Evolutionary conservation across 2,888 invertebrate genomes (phyloP), one percentile per base, ranked within the genome.

Genomic region (Flexamia atlantica): DNA sequence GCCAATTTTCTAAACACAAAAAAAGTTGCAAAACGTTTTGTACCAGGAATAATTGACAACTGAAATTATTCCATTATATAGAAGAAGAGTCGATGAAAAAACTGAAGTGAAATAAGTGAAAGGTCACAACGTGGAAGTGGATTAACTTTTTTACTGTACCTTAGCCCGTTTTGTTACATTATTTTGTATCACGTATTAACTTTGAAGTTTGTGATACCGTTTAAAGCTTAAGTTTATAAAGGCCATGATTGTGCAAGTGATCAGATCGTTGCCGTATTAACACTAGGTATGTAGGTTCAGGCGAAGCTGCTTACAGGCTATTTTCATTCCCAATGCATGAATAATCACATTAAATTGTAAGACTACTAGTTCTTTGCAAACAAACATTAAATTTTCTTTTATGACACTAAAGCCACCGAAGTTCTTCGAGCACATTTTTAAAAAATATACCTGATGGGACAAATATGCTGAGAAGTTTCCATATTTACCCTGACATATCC

Each of bases 231-330:
- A 50, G 42, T 79, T 5, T 81, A 32, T 23, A 81, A 81, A 64
- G 81, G 40, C 12, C 68, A 68, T 68, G 79, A 79, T 23, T 46
- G 50, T 79, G 53, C 46, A 23, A 79, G 53, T 28, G 53, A 23
- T 7, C 12, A 50, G 42, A 23, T 79, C 20, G 23, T 25, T 79
- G 14, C 46, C 10, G 50, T n/a, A 32, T 81, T 10, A 81, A 81
- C 36, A 81, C 84, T 32, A 70, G 89, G 60, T 90, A 89, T 86
- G 88, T 90, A 5, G 88, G 88, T 79, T 87, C 88, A 20, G 88
- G 87, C 81, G 89, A 90, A 87, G 89, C 89, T 5, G 85, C 86
- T n/a, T 90, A 89, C 89, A 82, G 89, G 36, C 86, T 90, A 28
- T 87, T 88, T 80, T 86, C 87, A 86, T 89, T 84, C 30, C 32